Base-by-base conservation (phyloP, 2,113 vertebrate species). In the Rhynchomys soricoides region DNA sequence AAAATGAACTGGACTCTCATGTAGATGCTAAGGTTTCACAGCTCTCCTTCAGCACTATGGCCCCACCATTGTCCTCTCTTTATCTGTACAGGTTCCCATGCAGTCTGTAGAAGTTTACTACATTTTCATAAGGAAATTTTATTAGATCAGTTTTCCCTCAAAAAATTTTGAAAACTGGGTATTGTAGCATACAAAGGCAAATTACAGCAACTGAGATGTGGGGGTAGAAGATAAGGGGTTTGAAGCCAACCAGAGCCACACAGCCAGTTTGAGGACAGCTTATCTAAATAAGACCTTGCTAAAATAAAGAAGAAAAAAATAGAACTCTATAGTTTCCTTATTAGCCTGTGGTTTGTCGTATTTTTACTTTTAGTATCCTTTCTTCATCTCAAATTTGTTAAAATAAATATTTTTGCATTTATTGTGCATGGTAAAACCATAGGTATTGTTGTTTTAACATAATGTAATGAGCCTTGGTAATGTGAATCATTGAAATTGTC, bases 81-180 rank as follows among this genome's bases (percentile, higher is more conserved):
- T 22, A 85, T 17, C 24, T 79, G 12, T 57, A 85, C 0, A 86
- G 31, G 7, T 21, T 73, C 12, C n/a, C 37, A 21, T 75, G 34
- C 1, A 90, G 37, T 82, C 64, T 92, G 94, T 62, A 75, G 48
- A 89, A 70, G 66, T 91, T 74, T 95, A 96, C 73, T 93, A 97
- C 85, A 0, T 77, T 74, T 92, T 97, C 98, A 93, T 93, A 96
- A 83, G 89, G 89, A 97, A 98, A 97, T 55, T 95, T 96, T 87
- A 83, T 89, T 37, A 86, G 73, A 92, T 89, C 48, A 75, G 13
- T 95, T 97, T 94, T 95, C 34, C 97, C 97, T 96, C 92, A 94
- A 95, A 95, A 85, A 48, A 10, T 86, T 86, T 86, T 68, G 16
- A 50, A 86, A 86, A 86, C 22, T 37, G 19, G n/a, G 62, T 62